Evolutionary conservation across 1,140 invertebrate genomes (phyloP), one percentile per base, ranked within the genome.

Genomic region (Macrobrachium nipponense): DNA sequence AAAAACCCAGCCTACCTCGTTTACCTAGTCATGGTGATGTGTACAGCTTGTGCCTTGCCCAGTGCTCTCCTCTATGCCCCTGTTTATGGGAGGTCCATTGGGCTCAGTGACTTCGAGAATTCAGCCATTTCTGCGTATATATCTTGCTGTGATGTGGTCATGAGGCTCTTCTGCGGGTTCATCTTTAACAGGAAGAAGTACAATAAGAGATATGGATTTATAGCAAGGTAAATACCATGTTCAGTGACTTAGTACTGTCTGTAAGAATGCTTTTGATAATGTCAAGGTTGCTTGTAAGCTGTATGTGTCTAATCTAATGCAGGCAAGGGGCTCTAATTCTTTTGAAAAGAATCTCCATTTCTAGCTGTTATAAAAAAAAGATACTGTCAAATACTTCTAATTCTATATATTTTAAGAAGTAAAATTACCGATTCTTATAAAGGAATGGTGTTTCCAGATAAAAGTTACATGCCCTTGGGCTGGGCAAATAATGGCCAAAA

Each of bases 1-100:
- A 77, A 64, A 36, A 83, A 83, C 43, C 82, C 82, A 23, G 6
- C 60, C 8, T 83, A 77, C 73, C 62, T 83, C 2, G 44, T 83
- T 7, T 83, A 83, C 61, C 17, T 83, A 6, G 62, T 76, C 18
- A 66, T 83, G 82, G 60, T 77, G 43, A n/a, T 83, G 18, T 77
- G 59, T 8, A 36, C 20, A 10, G 58, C n/a, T 12, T 4, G 60
- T 7, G 59, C 72, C 18, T 12, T 83, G 1, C 58, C 58, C 8
- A 76, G 77, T 15, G 60, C 58, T 10, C 23, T 83, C 1, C 18
- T 77, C 0, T 83, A 77, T 51, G 17, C 66, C 18, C 72, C 72
- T n/a, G 51, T 61, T 15, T 77, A 77, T 12, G 61, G 72, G 14
- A 14, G 17, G 8, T 77, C 73, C 14, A 58, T 83, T 12, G 82